Conservation (phyloP, 2,113 vertebrate genomes). For the Anarhynchus alexandrinus region DNA sequence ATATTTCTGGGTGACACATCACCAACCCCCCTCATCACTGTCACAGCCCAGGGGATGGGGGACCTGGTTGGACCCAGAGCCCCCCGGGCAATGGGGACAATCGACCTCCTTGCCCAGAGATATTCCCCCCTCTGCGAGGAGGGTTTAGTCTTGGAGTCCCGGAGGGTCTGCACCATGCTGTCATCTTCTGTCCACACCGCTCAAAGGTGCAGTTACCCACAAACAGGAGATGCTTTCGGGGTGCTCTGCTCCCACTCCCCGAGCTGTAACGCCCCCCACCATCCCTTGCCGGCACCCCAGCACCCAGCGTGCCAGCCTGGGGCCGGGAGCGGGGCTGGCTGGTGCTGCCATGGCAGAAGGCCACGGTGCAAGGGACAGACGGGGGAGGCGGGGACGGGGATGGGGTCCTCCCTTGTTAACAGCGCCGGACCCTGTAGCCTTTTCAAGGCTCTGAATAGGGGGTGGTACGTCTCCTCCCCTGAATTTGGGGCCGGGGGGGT, state of each 20-base stretch:
- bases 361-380: slow-evolving; percentile 8
- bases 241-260: rapidly evolving
- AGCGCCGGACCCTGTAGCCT: slow-evolving; percentile 26
- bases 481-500: neutral
- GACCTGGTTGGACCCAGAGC: neutral
- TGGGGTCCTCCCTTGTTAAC: slow-evolving; percentile 33
- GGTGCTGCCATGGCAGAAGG: slow-evolving; percentile 17
- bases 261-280: rapidly evolving
- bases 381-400: neutral
- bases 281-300: neutral
- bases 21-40: rapidly evolving
- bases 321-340: neutral
- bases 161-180: neutral
- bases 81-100: neutral
- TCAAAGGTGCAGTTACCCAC: neutral
- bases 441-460: slow-evolving; percentile 62
- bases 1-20: neutral
- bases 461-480: slow-evolving; percentile 34
- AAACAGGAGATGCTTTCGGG: neutral
- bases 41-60: neutral
- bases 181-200: rapidly evolving
- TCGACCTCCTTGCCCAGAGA: rapidly evolving
- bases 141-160: neutral
- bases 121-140: rapidly evolving
- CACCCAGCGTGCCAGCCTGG: neutral